Evolutionary conservation across 2,797 vertebrate species (phyloP).

Genomic region (Pteropus rufus): DNA sequence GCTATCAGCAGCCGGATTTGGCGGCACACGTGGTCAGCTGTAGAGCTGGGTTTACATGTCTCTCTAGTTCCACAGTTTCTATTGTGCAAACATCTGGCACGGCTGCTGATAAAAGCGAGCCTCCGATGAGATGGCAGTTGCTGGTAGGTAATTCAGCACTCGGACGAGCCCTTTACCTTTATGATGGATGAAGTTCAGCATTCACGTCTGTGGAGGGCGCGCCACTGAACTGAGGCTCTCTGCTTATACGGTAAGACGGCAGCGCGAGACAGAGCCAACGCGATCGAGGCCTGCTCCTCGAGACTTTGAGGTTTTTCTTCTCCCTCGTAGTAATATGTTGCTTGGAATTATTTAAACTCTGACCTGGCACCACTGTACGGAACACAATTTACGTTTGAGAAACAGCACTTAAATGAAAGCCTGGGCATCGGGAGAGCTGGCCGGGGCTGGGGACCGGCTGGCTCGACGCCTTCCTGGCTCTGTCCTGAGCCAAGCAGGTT

Average conservation of each 20-base stretch:
- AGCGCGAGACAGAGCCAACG: rapidly evolving
- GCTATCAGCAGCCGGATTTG: not conserved
- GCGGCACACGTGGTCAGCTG: not conserved
- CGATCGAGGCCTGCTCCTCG: not conserved
- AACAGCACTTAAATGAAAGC: not conserved
- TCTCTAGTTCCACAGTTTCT: not conserved
- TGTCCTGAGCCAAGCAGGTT: not conserved
- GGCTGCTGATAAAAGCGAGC: not conserved
- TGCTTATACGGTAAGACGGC: not conserved
- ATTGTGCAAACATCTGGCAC: not conserved
- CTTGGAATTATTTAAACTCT: not conserved
- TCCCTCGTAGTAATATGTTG: not conserved
- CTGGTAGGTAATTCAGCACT: not conserved
- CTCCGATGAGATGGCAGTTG: not conserved
- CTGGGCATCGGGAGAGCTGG: not conserved
- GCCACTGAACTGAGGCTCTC: not conserved
- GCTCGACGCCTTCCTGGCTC: not conserved
- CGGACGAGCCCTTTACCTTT: not conserved
- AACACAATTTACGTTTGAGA: not conserved
- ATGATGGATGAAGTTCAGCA: not conserved
- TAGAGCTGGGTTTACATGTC: not conserved
- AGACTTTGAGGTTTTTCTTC: not conserved
- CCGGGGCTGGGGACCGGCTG: not conserved
- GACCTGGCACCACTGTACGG: not conserved
- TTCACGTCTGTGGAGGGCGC: not conserved